These are phyloP conservation scores for Craseonycteris thonglongyai DNA, from an alignment of 2,113 vertebrate genomes.

Conservation along the genomic window DNA sequence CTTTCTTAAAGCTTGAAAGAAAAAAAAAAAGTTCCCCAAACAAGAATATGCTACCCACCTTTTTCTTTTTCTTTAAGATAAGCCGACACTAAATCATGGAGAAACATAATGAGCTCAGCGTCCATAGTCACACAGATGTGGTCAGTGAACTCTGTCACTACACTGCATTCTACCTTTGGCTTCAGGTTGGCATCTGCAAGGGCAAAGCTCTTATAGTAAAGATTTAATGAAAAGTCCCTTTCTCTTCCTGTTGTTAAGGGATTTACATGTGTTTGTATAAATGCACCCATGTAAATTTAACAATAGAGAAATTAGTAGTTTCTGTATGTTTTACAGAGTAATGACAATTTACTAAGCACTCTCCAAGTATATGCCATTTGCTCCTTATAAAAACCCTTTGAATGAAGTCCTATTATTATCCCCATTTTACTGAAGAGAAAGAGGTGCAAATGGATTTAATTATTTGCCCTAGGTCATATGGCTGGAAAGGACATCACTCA, in stretches of 20 bases:
- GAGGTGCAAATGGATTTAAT: neutral
- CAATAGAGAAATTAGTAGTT: neutral
- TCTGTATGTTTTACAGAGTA: neutral
- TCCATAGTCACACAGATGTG: slow-evolving; percentile 99
- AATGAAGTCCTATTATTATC: neutral
- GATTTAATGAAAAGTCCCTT: neutral
- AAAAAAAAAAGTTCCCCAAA: neutral
- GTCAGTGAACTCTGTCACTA: slow-evolving; percentile 98
- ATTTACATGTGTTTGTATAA: neutral
- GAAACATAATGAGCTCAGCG: slow-evolving; percentile 98
- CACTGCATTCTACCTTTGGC: slow-evolving; percentile 98
- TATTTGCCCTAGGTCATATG: neutral
- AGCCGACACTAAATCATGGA: slow-evolving; percentile 97
- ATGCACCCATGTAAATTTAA: neutral
- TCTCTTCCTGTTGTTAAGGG: neutral
- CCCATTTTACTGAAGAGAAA: neutral
- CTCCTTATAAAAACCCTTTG: neutral
- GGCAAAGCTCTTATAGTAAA: slow-evolving; percentile 11
- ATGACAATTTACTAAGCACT: neutral
- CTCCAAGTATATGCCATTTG: neutral
- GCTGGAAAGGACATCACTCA: neutral
- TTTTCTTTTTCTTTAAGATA: slow-evolving; percentile 99
- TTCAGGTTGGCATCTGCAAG: slow-evolving; percentile 88
- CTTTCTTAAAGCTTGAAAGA: neutral
- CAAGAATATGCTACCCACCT: slow-evolving; percentile 78